Evolutionary conservation across 2,797 vertebrate species (phyloP).

Genomic region (Acrossocheilus fasciatus): DNA sequence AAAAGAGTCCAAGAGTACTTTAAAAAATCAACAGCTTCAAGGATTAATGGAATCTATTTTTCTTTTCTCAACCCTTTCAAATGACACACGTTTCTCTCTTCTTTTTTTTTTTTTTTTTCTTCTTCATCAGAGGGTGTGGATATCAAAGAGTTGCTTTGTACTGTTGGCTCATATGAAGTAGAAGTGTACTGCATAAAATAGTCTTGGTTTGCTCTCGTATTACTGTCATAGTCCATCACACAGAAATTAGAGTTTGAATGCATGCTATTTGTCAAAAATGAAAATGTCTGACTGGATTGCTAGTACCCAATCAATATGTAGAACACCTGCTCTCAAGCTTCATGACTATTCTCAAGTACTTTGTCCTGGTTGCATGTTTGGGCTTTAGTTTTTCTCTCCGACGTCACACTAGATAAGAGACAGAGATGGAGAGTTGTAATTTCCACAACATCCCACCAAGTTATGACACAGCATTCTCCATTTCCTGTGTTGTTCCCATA

Average conservation of each 20-base stretch:
- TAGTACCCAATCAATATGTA: not conserved
- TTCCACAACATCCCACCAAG: constrained; percentile 63
- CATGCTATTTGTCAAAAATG: not conserved
- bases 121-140: not conserved
- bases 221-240: not conserved
- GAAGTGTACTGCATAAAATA: not conserved
- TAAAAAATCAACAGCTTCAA: constrained; percentile 15
- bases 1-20: constrained; percentile 27
- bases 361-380: not conserved
- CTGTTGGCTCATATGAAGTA: not conserved
- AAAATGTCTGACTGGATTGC: not conserved
- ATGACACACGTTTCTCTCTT: not conserved
- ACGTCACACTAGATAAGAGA: constrained; percentile 57
- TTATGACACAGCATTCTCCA: constrained; percentile 61
- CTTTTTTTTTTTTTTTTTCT: not conserved
- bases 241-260: not conserved
- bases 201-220: not conserved
- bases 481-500: constrained; percentile 56
- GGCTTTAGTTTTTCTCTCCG: not conserved
- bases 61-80: not conserved
- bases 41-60: constrained; percentile 1
- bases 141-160: not conserved
- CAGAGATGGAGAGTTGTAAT: constrained; percentile 75
- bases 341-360: not conserved
- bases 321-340: not conserved